These are phyloP conservation scores for Rhyacophila brunnea DNA, from an alignment of 1,140 invertebrate genomes.

Conservation along the genomic window DNA sequence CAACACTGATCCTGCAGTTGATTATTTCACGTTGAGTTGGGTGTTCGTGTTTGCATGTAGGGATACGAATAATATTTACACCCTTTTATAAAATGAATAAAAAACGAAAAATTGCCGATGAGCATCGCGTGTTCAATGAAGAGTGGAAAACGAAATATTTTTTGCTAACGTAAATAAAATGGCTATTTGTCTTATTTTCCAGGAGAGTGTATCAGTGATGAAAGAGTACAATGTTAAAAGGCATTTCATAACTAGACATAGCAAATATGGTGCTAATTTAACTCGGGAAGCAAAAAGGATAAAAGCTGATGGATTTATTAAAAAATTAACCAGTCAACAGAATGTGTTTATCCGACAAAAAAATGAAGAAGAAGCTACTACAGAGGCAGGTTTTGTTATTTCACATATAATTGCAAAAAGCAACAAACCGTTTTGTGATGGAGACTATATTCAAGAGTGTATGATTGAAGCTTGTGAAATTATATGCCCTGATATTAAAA, in stretches of 20 bases:
- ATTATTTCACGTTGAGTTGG: no score
- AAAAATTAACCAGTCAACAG: neutral
- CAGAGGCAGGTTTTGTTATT: neutral
- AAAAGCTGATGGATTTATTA: neutral
- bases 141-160: no score
- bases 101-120: neutral
- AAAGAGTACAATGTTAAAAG: slow-evolving; percentile 6
- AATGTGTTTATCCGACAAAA: neutral
- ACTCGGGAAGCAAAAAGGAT: neutral
- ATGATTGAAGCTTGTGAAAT: slow-evolving; percentile 9
- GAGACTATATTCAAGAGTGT: neutral
- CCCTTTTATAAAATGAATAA: no score
- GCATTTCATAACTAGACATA: neutral
- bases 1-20: no score
- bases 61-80: no score
- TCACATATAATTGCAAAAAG: neutral
- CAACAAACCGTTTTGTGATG: no score
- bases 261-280: neutral
- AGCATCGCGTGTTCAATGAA: slow-evolving; percentile 1
- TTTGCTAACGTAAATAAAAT: neutral
- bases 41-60: no score
- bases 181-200: neutral
- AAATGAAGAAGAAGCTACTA: neutral
- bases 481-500: slow-evolving; percentile 12
- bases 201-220: neutral